Percentiles rank a stretch among this genome's conserved stretches.
These are phyloP conservation scores for Anoplophora glabripennis DNA, from an alignment of 1,140 invertebrate species.

Conservation along the genomic window DNA sequence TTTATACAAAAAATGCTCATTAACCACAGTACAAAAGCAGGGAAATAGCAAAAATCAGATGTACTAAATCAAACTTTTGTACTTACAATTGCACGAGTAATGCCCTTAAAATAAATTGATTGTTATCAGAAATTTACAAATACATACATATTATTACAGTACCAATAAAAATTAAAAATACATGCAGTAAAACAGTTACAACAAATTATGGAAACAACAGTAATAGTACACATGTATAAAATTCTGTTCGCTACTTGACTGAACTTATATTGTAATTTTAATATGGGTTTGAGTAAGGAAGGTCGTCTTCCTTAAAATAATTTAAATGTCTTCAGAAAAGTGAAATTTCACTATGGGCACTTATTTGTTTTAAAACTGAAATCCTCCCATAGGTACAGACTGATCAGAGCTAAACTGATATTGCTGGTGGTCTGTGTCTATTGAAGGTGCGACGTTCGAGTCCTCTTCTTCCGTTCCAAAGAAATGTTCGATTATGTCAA, in stretches of 20 bases:
- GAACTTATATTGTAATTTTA: conserved; percentile 3
- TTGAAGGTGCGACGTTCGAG: conserved; percentile 73
- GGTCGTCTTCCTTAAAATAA: conserved; percentile 23
- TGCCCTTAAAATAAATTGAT: conserved; percentile 10
- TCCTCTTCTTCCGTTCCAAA: conserved; percentile 92
- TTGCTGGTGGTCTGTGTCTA: conserved; percentile 74
- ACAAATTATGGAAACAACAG: not conserved
- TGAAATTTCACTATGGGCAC: not conserved
- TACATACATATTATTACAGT: conserved; percentile 2
- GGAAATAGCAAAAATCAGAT: not conserved
- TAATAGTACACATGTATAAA: conserved; percentile 26
- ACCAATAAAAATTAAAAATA: not conserved
- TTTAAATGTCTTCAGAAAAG: conserved; percentile 9
- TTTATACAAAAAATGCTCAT: no score
- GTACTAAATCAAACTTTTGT: not conserved
- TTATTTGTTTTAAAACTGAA: conserved; percentile 64
- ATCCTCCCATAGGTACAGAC: conserved; percentile 71
- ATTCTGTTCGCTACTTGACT: conserved; percentile 4
- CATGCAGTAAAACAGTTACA: conserved; percentile 3
- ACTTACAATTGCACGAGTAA: not conserved
- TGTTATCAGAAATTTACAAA: not conserved
- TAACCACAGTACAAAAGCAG: not conserved
- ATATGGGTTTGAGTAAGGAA: conserved; percentile 13
- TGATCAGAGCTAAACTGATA: conserved; percentile 73
- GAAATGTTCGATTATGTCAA: conserved; percentile 94